phyloP scores from a whole-genome alignment of 2,888 invertebrate genomes.

The Leucophenga montana region DNA sequence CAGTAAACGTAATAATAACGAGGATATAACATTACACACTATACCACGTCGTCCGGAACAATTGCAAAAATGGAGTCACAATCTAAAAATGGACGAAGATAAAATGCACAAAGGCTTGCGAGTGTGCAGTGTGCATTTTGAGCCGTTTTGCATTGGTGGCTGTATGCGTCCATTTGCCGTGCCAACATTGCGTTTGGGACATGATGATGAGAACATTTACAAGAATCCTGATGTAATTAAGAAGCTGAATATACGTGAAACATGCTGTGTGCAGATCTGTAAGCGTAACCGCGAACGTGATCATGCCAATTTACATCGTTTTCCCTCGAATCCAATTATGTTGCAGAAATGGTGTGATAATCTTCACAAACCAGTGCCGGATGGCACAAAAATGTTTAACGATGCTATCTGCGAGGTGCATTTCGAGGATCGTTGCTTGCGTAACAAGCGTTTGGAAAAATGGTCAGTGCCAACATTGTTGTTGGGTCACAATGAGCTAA shows the following conservation, averaged over 20 bases:
- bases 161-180: slow-evolving; percentile 70
- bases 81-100: slow-evolving; percentile 61
- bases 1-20: slow-evolving; percentile 64
- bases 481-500: slow-evolving; percentile 58
- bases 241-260: slow-evolving; percentile 67
- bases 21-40: slow-evolving; percentile 66
- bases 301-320: slow-evolving; percentile 67
- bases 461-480: slow-evolving; percentile 66
- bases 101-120: slow-evolving; percentile 67
- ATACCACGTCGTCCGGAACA: slow-evolving; percentile 66
- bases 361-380: slow-evolving; percentile 61
- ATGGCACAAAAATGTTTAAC: slow-evolving; percentile 66
- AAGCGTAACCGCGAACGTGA: slow-evolving; percentile 67
- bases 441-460: slow-evolving; percentile 67
- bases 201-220: slow-evolving; percentile 65
- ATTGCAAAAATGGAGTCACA: slow-evolving; percentile 68
- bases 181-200: slow-evolving; percentile 63
- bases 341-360: slow-evolving; percentile 67
- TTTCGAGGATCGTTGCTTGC: slow-evolving; percentile 66
- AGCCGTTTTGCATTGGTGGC: slow-evolving; percentile 67
- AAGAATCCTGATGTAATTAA: slow-evolving; percentile 69
- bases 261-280: slow-evolving; percentile 64
- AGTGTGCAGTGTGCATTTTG: slow-evolving; percentile 66
- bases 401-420: slow-evolving; percentile 68
- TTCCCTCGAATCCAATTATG: slow-evolving; percentile 62